Evolutionary conservation across 2,888 invertebrate genomes (phyloP), one percentile per base, ranked within the genome.

Genomic region (Anthrax anthrax): DNA sequence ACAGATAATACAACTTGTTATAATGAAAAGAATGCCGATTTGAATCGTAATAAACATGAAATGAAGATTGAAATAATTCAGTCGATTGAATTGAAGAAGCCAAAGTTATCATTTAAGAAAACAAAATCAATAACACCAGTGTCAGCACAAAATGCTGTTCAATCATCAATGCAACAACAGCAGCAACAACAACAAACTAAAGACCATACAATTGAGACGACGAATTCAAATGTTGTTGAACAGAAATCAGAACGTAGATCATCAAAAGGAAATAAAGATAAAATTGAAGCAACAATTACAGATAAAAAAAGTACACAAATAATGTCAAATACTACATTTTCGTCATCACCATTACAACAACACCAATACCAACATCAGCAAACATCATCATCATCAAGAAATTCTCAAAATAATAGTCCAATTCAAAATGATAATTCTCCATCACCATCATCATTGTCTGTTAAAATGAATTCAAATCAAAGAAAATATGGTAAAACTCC

Each of bases 401-500:
- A 34, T 39, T 14, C 12, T 36, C 42, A 37, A 3, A 17, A 18
- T 18, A 42, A 43, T 19, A 34, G 19, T 32, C 23, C 43, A 6
- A 37, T 23, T 13, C 43, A 47, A n/a, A 29, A 37, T 14, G 47
- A 46, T 14, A 36, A 16, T 36, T n/a, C 36, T 36, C 16, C 36
- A 36, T 12, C n/a, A 36, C 4, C 16, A 16, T 32, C 29, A 32
- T 32, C 29, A 32, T n/a, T n/a, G n/a, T n/a, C n/a, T n/a, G n/a
- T n/a, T n/a, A n/a, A n/a, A n/a, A n/a, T n/a, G n/a, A 32, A 32
- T 32, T 12, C 3, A 32, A 54, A 52, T 52, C 57, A 47, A 4
- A 60, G 60, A 40, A 68, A 64, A 48, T 51, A 63, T 48, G 69
- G 67, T 3, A 69, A 68, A 50, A 67, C 69, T 0, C 67, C 68